A percentile compares a stretch with the other conserved stretches of the same genome.
These are phyloP conservation scores for Polyploca ridens DNA, from an alignment of 2,888 invertebrate species.

Conservation along the genomic window DNA sequence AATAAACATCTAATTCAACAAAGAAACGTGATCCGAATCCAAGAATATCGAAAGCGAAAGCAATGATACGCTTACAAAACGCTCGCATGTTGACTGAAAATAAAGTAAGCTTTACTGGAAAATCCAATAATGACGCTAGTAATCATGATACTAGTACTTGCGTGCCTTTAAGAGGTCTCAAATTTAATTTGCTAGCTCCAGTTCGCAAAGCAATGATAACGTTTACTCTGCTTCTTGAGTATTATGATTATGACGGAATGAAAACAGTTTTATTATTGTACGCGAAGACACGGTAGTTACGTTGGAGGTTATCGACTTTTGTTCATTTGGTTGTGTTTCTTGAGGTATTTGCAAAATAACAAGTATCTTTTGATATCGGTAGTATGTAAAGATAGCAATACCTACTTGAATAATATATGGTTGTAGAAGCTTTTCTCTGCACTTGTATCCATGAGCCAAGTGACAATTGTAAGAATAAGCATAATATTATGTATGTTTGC, in stretches of 20 bases:
- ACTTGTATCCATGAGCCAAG: too few relatives aligned
- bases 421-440: too few relatives aligned
- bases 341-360: too few relatives aligned
- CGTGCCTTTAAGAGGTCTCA: slow-evolving; percentile 29
- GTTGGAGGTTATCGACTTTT: background rate
- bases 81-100: background rate
- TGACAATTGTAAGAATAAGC: too few relatives aligned
- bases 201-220: slow-evolving; percentile 14
- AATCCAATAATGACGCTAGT: slow-evolving; percentile 16
- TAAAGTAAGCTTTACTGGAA: slow-evolving; percentile 7
- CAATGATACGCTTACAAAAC: slow-evolving; percentile 5
- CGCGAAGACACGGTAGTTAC: background rate
- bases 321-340: background rate
- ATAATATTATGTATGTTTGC: too few relatives aligned
- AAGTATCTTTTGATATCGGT: too few relatives aligned
- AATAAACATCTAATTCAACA: background rate
- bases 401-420: too few relatives aligned
- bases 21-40: background rate
- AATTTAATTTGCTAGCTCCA: slow-evolving; percentile 30
- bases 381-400: too few relatives aligned
- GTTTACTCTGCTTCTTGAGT: background rate
- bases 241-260: background rate
- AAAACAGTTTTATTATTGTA: slow-evolving; percentile 5
- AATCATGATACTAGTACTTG: slow-evolving; percentile 26
- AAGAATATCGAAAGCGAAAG: background rate